phyloP scores from a whole-genome alignment of 1,140 invertebrate genomes.

The Bathynomus jamesi region DNA sequence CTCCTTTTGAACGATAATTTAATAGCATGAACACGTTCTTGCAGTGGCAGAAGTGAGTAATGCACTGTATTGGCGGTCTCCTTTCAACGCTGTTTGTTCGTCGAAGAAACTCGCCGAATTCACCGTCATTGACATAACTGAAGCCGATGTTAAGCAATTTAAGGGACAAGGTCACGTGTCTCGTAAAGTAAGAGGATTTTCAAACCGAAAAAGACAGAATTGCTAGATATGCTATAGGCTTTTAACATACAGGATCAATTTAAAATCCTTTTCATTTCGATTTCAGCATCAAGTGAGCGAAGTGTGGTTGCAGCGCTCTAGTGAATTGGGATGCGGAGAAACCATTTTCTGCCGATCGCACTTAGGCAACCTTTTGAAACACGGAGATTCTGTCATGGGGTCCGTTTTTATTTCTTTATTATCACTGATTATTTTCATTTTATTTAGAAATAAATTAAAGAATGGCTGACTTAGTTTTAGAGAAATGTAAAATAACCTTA shows the following conservation, averaged over 20 bases:
- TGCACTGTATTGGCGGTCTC: conserved; percentile 72
- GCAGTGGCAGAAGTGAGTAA: conserved; percentile 76
- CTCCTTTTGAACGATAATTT: too few species aligned
- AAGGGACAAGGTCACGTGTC: conserved; percentile 75
- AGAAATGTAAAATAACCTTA: too few species aligned
- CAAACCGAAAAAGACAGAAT: neutral
- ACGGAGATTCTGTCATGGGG: conserved; percentile 88
- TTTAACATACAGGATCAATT: neutral
- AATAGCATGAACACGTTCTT: too few species aligned
- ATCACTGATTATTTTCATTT: too few species aligned
- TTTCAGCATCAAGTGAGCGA: conserved; percentile 84
- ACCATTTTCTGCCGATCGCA: conserved; percentile 83
- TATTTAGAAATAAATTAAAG: too few species aligned
- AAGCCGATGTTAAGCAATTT: conserved; percentile 26
- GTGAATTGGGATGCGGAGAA: conserved; percentile 78
- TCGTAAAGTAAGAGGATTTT: conserved; percentile 58
- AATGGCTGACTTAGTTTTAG: too few species aligned
- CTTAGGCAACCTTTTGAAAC: conserved; percentile 84
- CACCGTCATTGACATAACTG: conserved; percentile 88
- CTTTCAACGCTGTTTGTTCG: conserved; percentile 78
- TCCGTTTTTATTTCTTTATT: too few species aligned
- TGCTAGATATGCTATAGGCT: neutral
- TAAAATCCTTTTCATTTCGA: conserved; percentile 42
- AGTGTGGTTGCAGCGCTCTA: conserved; percentile 83
- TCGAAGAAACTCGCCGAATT: conserved; percentile 88